Conservation (phyloP, 2,113 vertebrate genomes). For the Tachycineta bicolor region DNA sequence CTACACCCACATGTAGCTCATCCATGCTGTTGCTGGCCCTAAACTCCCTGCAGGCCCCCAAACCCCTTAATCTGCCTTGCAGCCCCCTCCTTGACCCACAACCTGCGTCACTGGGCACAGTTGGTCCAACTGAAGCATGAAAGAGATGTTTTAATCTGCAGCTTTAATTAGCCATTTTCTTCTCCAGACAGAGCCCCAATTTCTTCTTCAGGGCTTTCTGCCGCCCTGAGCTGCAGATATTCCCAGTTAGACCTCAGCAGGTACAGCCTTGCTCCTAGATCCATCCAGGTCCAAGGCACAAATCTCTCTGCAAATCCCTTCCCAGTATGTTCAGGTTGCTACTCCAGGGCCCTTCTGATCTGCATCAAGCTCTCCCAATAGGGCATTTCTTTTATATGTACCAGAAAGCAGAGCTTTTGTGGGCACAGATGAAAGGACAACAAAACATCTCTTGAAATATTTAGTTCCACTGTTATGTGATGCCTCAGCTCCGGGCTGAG, state of each 20-base stretch:
- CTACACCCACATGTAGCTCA: neutral
- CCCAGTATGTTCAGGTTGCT: neutral
- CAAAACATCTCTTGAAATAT: neutral
- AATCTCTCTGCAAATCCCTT: neutral
- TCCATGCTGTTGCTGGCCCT: neutral
- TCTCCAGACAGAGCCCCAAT: neutral
- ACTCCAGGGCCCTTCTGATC: neutral
- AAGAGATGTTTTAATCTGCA: neutral
- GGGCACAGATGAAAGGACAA: neutral
- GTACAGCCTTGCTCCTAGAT: neutral
- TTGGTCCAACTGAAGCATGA: neutral
- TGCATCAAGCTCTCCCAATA: neutral
- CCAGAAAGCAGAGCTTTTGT: neutral
- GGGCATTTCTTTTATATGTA: neutral
- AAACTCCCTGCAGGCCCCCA: neutral
- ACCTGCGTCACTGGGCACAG: neutral
- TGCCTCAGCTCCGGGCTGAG: neutral
- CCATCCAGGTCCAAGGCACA: neutral
- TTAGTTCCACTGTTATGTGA: neutral
- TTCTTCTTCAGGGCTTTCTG: neutral
- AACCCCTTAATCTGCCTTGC: neutral
- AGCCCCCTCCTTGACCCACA: neutral
- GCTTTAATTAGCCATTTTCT: neutral
- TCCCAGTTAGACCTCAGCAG: neutral
- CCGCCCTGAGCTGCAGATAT: neutral